Evolutionary conservation across 2,797 vertebrate genomes (phyloP).

Genomic region (Hippocampus kuda): DNA sequence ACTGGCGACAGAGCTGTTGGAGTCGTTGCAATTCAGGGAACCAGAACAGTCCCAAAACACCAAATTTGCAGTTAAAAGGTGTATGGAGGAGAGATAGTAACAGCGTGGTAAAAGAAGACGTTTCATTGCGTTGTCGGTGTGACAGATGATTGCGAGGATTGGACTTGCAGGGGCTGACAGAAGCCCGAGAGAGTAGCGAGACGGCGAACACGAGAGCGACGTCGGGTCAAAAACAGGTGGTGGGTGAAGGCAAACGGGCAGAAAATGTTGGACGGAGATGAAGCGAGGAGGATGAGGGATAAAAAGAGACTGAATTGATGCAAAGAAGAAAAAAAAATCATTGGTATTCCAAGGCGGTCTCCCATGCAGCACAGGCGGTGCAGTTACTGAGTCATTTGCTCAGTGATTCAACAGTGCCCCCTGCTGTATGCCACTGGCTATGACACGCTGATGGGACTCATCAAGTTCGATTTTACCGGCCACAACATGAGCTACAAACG

Average conservation of each 20-base stretch:
- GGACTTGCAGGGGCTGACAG: slow-evolving; percentile 45
- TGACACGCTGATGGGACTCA: slow-evolving; percentile 26
- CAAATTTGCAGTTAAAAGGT: slow-evolving; percentile 21
- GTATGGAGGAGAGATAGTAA: slow-evolving; percentile 23
- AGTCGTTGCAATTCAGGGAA: slow-evolving; percentile 17
- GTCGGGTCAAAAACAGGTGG: slow-evolving; percentile 27
- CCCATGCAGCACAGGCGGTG: slow-evolving; percentile 60
- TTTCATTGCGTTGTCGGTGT: slow-evolving; percentile 43
- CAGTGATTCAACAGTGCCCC: slow-evolving; percentile 56
- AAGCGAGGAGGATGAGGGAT: slow-evolving; percentile 21
- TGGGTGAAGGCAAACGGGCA: slow-evolving; percentile 28
- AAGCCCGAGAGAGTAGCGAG: slow-evolving; percentile 36
- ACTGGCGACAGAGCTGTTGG: slow-evolving; percentile 1
- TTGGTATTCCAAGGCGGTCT: slow-evolving; percentile 69
- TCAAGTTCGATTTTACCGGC: not conserved
- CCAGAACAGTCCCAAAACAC: not conserved
- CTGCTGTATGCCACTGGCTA: slow-evolving; percentile 35
- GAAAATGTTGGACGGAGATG: slow-evolving; percentile 27
- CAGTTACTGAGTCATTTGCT: slow-evolving; percentile 7
- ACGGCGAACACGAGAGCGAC: slow-evolving; percentile 2
- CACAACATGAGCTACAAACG: not conserved
- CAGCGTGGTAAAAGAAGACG: slow-evolving; percentile 47
- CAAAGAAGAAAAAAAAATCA: slow-evolving; percentile 34
- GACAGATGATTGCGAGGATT: slow-evolving; percentile 59
- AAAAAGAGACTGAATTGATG: slow-evolving; percentile 25